Percentiles rank a stretch among this genome's conserved stretches.
These are phyloP conservation scores for Colostygia pectinataria DNA, from an alignment of 2,888 invertebrate genomes.

Conservation along the genomic window DNA sequence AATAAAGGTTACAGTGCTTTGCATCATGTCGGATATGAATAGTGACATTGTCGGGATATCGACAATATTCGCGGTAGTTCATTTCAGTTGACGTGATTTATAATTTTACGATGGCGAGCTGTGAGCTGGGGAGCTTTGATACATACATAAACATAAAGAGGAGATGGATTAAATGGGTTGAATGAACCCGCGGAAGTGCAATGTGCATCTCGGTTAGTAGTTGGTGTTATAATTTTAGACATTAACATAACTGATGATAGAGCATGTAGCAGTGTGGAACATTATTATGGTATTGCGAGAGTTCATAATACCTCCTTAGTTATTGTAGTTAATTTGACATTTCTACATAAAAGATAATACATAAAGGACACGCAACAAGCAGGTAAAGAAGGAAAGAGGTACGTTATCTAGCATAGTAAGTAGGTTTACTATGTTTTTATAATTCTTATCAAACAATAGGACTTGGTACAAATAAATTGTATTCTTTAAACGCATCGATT, in stretches of 20 bases:
- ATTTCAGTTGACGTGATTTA: conserved; percentile 26
- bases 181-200: conserved; percentile 13
- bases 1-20: conserved; percentile 9
- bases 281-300: no score
- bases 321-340: no score
- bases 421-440: no score
- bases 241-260: not conserved
- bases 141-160: conserved; percentile 2
- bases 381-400: no score
- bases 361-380: no score
- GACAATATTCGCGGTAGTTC: conserved; percentile 20
- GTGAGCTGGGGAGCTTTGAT: conserved; percentile 8
- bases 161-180: conserved; percentile 11
- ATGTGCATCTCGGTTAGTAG: conserved; percentile 4
- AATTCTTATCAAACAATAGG: no score
- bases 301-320: no score
- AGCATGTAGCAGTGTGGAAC: no score
- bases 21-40: conserved; percentile 1
- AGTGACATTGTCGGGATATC: conserved; percentile 13
- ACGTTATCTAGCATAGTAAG: no score
- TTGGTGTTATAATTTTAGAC: conserved; percentile 2
- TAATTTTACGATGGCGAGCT: conserved; percentile 12
- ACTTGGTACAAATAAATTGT: no score
- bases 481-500: no score
- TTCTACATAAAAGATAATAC: no score